A percentile compares a stretch with the other conserved stretches of the same genome.
These are phyloP conservation scores for Zenarchopterus dispar DNA, from an alignment of 2,797 vertebrate genomes.

Conservation along the genomic window DNA sequence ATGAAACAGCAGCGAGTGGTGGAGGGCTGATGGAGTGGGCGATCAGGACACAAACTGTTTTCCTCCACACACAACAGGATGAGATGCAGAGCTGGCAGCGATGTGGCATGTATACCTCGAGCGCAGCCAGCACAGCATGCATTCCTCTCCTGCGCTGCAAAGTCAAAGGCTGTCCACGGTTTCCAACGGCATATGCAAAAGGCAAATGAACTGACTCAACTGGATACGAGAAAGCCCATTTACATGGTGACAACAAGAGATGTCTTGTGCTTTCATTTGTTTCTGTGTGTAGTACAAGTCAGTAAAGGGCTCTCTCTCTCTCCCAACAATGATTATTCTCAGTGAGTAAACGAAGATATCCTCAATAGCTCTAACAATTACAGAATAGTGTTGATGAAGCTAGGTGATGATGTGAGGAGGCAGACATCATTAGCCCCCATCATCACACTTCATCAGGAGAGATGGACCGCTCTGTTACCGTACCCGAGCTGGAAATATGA, in stretches of 20 bases:
- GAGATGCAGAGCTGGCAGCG: slow-evolving; percentile 66
- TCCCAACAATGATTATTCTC: slow-evolving; percentile 15
- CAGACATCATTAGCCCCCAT: slow-evolving; percentile 74
- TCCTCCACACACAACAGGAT: slow-evolving; percentile 70
- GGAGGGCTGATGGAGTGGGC: slow-evolving; percentile 69
- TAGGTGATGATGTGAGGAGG: slow-evolving; percentile 71
- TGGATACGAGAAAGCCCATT: slow-evolving; percentile 37
- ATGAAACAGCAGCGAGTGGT: slow-evolving; percentile 64
- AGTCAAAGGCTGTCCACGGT: slow-evolving; percentile 40
- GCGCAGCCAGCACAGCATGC: slow-evolving; percentile 57
- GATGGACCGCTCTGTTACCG: slow-evolving; percentile 58
- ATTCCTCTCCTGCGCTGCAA: slow-evolving; percentile 50
- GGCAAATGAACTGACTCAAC: slow-evolving; percentile 53
- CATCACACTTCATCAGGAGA: slow-evolving; percentile 74
- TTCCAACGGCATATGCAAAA: slow-evolving; percentile 38
- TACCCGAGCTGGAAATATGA: slow-evolving; percentile 77
- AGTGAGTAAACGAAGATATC: slow-evolving; percentile 30
- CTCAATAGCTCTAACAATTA: slow-evolving; percentile 26
- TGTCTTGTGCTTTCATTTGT: slow-evolving; percentile 24
- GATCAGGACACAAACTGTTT: slow-evolving; percentile 69
- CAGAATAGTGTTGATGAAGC: slow-evolving; percentile 53
- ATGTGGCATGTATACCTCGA: slow-evolving; percentile 64
- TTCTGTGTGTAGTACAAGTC: not conserved
- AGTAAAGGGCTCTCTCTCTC: slow-evolving; percentile 8
- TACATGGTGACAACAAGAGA: slow-evolving; percentile 44